Evolutionary conservation across 2,113 vertebrate species (phyloP).

Genomic region (Leptodactylus fuscus): DNA sequence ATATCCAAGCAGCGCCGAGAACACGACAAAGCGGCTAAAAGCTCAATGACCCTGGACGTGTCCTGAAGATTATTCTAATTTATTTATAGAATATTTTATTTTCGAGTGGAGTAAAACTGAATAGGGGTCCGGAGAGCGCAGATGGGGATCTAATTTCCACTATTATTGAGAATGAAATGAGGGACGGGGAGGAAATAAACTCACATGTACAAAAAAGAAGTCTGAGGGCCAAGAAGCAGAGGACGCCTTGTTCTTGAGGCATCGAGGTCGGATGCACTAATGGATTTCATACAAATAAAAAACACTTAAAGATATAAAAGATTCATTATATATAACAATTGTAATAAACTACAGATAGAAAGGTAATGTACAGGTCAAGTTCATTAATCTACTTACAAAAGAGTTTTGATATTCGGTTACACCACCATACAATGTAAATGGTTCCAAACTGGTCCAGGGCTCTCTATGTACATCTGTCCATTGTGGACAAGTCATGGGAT

Average conservation of each 20-base stretch:
- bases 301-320: too few relatives aligned
- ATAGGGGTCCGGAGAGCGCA: background rate
- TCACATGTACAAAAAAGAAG: background rate
- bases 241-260: background rate
- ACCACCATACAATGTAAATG: too few relatives aligned
- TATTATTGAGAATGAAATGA: conserved; percentile 1
- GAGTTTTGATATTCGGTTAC: too few relatives aligned
- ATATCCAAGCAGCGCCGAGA: background rate
- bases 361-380: too few relatives aligned
- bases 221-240: background rate
- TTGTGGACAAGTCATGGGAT: too few relatives aligned
- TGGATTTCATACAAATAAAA: background rate
- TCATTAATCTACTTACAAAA: too few relatives aligned
- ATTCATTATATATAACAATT: too few relatives aligned
- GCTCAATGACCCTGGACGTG: conserved; percentile 6
- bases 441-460: too few relatives aligned
- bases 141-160: conserved; percentile 5
- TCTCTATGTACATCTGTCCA: too few relatives aligned
- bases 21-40: conserved; percentile 12
- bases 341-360: too few relatives aligned
- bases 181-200: background rate
- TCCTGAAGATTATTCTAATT: conserved; percentile 20
- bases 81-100: conserved; percentile 32
- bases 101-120: conserved; percentile 20
- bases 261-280: background rate